Evolutionary conservation across 2,797 vertebrate genomes (phyloP).

Genomic region (Catharus ustulatus): DNA sequence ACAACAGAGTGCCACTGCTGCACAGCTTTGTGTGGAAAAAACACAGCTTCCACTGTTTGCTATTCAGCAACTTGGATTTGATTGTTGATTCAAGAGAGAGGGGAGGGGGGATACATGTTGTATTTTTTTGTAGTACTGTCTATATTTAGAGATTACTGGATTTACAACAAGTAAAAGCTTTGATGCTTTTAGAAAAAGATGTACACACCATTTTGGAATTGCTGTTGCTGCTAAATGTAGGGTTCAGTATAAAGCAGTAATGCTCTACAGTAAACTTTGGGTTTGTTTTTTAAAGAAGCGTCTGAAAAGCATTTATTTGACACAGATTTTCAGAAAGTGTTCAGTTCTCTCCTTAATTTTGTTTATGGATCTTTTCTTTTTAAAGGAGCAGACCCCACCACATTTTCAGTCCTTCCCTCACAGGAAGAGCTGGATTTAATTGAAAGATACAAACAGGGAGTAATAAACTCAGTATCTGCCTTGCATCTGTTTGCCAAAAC

Average conservation of each 20-base stretch:
- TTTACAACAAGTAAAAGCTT: not conserved
- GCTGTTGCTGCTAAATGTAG: not conserved
- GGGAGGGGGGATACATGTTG: rapidly evolving
- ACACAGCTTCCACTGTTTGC: not conserved
- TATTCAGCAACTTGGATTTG: not conserved
- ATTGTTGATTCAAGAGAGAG: not conserved
- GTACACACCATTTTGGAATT: rapidly evolving
- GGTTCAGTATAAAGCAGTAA: not conserved
- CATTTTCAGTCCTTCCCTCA: constrained; percentile 23
- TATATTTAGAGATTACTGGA: not conserved
- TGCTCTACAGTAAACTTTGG: not conserved
- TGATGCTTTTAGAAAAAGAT: not conserved
- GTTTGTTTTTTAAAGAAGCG: not conserved
- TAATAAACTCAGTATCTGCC: constrained; percentile 82
- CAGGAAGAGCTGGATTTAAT: constrained; percentile 75
- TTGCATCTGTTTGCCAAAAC: constrained; percentile 84
- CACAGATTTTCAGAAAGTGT: not conserved
- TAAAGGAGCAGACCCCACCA: constrained; percentile 10
- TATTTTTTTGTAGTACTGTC: not conserved
- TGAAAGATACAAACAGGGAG: constrained; percentile 79
- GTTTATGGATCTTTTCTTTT: constrained; percentile 53
- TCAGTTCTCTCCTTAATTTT: not conserved
- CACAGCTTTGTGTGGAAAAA: not conserved
- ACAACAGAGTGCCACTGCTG: not conserved
- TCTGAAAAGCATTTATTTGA: not conserved